phyloP scores from a whole-genome alignment of 1,140 invertebrate species.

The Nymphalis io region DNA sequence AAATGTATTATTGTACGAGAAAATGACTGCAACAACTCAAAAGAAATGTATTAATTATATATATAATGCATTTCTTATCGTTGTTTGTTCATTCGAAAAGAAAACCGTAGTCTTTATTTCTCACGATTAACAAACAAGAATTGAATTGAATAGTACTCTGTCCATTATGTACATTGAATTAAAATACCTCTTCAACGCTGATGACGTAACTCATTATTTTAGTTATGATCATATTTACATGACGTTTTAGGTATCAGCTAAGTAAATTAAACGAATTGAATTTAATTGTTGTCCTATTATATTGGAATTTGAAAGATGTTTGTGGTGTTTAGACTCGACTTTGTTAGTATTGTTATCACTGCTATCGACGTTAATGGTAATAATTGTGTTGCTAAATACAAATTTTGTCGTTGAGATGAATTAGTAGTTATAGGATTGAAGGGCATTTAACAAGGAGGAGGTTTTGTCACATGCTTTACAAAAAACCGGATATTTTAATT shows the following conservation, averaged over 20 bases:
- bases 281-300: too few species aligned
- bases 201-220: slow-evolving; percentile 16
- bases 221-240: neutral
- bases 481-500: neutral
- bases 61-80: neutral
- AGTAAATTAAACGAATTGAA: neutral
- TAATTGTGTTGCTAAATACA: neutral
- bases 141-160: slow-evolving; percentile 10
- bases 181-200: slow-evolving; percentile 6
- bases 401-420: neutral
- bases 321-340: neutral
- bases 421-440: too few species aligned
- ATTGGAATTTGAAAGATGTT: too few species aligned
- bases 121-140: slow-evolving; percentile 24
- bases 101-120: slow-evolving; percentile 22
- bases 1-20: neutral
- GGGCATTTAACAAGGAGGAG: neutral
- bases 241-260: neutral
- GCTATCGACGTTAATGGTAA: too few species aligned
- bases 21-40: neutral
- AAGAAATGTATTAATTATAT: neutral
- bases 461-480: neutral
- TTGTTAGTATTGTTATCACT: neutral
- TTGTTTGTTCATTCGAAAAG: neutral
- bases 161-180: slow-evolving; percentile 8